These are phyloP conservation scores for Urocyon cinereoargenteus DNA, from an alignment of 2,797 vertebrate species.

Conservation along the genomic window DNA sequence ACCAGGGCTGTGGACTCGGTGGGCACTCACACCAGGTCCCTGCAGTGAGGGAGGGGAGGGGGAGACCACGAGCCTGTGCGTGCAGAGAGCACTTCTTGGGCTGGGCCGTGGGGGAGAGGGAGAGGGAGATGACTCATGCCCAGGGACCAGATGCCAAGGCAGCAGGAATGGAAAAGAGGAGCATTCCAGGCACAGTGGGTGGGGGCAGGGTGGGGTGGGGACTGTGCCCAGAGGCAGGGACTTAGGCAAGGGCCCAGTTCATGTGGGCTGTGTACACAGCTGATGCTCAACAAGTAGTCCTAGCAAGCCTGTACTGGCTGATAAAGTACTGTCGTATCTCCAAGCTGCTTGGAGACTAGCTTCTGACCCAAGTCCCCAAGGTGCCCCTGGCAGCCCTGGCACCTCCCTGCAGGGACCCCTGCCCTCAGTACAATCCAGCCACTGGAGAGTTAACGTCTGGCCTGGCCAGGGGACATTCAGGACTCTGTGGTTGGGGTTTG, in stretches of 20 bases:
- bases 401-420: neutral
- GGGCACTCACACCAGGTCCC: neutral
- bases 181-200: neutral
- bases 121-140: rapidly evolving
- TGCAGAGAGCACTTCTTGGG: rapidly evolving
- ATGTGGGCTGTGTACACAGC: neutral
- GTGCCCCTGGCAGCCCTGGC: rapidly evolving
- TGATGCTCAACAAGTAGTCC: rapidly evolving
- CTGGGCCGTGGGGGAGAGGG: neutral
- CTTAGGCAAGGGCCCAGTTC: rapidly evolving
- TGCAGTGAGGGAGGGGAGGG: neutral
- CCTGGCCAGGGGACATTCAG: neutral
- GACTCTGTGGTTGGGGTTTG: neutral
- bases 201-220: neutral
- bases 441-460: neutral
- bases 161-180: neutral
- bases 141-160: neutral
- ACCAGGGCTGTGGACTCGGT: neutral
- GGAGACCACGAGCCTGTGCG: neutral
- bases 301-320: neutral
- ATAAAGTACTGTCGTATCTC: rapidly evolving
- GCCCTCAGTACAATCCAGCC: neutral
- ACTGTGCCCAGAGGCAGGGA: neutral
- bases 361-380: neutral
- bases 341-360: neutral